Conservation (phyloP, 2,113 vertebrate species). For the Corydoras maculifer region DNA sequence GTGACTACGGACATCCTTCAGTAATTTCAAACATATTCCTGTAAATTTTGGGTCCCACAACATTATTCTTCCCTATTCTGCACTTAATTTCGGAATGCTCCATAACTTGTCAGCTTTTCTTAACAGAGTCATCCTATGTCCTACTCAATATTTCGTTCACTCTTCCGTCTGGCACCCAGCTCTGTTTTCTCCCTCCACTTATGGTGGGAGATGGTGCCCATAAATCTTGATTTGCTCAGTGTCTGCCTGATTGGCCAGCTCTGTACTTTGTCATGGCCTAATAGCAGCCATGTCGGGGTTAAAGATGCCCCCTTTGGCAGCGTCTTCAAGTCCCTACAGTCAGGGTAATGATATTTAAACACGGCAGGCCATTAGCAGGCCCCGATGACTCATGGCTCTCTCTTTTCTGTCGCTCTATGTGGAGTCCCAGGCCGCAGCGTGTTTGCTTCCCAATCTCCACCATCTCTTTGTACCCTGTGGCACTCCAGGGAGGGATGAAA, state of each 20-base stretch:
- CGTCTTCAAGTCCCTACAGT: constrained; percentile 33
- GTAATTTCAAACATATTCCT: background rate
- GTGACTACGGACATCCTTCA: too few species aligned
- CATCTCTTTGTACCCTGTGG: constrained; percentile 35
- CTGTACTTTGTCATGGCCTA: constrained; percentile 39
- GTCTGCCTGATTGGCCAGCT: constrained; percentile 35
- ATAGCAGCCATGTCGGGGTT: constrained; percentile 33
- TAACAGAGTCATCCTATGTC: background rate
- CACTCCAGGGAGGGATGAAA: constrained; percentile 31
- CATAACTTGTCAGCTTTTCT: background rate
- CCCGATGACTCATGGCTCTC: constrained; percentile 26
- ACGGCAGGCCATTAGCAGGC: constrained; percentile 39
- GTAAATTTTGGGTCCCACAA: background rate
- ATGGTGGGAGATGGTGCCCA: constrained; percentile 32
- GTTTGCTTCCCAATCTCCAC: constrained; percentile 25
- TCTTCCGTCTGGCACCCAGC: constrained; percentile 21
- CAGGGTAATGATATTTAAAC: constrained; percentile 44
- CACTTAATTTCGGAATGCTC: background rate
- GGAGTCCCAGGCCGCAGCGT: background rate
- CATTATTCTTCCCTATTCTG: background rate
- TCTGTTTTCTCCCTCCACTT: constrained; percentile 32
- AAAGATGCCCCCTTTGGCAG: constrained; percentile 37
- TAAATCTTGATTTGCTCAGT: constrained; percentile 45
- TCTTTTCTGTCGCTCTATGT: background rate
- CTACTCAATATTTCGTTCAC: constrained; percentile 27